Evolutionary conservation across 2,797 vertebrate species (phyloP), one percentile per base, ranked within the genome.

Genomic region (Aplochiton taeniatus): DNA sequence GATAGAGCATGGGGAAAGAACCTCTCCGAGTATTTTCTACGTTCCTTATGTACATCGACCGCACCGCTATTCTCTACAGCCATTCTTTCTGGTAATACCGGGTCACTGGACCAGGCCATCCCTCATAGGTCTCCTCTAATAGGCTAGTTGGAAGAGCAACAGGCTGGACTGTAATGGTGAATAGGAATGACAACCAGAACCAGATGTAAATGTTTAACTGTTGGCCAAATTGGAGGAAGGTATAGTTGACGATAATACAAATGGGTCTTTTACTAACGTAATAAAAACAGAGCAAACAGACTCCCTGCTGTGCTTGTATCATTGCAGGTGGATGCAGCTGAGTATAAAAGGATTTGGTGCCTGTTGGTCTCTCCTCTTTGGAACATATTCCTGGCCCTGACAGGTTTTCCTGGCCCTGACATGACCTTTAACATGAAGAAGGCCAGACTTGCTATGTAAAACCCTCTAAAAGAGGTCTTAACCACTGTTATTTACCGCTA

Each of bases 341-440:
- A 76, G 31, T 47, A 63, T 45, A 61, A 68, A 53, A 65, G 48
- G 9, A 59, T 60, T 58, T 51, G 58, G 46, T 14, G 3, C 69
- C 65, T 59, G 17, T 73, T 62, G 4, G 65, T 70, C 71, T 61
- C 44, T 31, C 31, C 31, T 31, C 31, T 2, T 31, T 31, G 31
- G 31, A 52, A 11, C 18, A 12, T 62, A 51, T 52, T 69, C 17
- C 10, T 55, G 16, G 31, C 31, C 31, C 31, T 31, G 31, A 31
- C 31, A 31, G 6, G 48, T 60, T 74, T 55, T 63, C 60, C 59
- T 0, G 58, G 70, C 68, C 72, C 72, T 72, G 65, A 62, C 41
- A 65, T 49, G 17, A 45, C 16, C 42, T 19, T 54, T 74, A 75
- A 70, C 77, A 70, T 17, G 47, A 8, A 14, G 44, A 45, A 51